phyloP scores from a whole-genome alignment of 2,888 invertebrate species.

The Drosophila neotestacea region DNA sequence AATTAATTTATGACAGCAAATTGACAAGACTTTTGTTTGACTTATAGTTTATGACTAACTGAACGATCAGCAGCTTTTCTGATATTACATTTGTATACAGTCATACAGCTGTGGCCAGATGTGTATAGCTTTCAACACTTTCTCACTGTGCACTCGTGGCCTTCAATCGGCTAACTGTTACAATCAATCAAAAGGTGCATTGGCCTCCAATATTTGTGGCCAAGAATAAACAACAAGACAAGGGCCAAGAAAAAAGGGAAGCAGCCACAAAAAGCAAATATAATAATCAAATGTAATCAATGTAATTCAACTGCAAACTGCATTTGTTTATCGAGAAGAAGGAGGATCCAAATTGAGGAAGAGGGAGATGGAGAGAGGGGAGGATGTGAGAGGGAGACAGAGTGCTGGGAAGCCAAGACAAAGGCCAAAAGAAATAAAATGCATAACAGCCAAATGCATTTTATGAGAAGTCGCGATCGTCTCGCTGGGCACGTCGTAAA shows the following conservation, averaged over 20 bases:
- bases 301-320: constrained; percentile 67
- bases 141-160: constrained; percentile 42
- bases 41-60: neutral
- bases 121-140: constrained; percentile 51
- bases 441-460: constrained; percentile 40
- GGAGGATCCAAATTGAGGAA: neutral
- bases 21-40: constrained; percentile 6
- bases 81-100: neutral
- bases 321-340: constrained; percentile 69
- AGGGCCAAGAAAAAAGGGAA: constrained; percentile 8
- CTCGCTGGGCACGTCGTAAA: constrained; percentile 77
- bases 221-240: constrained; percentile 63
- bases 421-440: constrained; percentile 57
- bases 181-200: constrained; percentile 61
- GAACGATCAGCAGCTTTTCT: neutral
- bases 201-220: constrained; percentile 37
- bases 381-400: neutral
- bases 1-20: constrained; percentile 2
- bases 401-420: constrained; percentile 17
- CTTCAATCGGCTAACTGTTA: constrained; percentile 35
- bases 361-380: constrained; percentile 13
- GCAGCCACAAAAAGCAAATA: constrained; percentile 54
- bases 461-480: constrained; percentile 61
- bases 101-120: constrained; percentile 51
- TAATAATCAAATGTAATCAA: constrained; percentile 76